Evolutionary conservation across 53 echinoderm and acorn worm genomes (phyloP).

Genomic region (Holothuria leucospilota): DNA sequence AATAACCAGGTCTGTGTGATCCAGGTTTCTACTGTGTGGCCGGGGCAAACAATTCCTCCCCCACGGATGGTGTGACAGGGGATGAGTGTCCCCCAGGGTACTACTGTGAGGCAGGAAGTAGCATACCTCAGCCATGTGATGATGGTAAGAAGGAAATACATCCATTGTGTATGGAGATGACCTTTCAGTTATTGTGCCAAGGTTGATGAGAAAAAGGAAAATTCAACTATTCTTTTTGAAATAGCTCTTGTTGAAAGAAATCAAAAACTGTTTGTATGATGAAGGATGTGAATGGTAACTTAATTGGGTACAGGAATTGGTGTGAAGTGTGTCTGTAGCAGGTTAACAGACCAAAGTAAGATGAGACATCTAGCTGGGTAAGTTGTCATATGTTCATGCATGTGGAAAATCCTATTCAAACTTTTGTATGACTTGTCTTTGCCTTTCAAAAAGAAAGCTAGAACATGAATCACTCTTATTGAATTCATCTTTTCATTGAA

Average conservation of each 20-base stretch:
- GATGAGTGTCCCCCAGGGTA: slow-evolving; percentile 88
- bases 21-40: slow-evolving; percentile 90
- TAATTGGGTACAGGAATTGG: too few species aligned
- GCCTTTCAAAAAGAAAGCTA: neutral
- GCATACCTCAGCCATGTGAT: slow-evolving; percentile 76
- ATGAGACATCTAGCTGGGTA: too few species aligned
- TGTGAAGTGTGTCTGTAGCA: too few species aligned
- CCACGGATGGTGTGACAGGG: slow-evolving; percentile 85
- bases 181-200: too few species aligned
- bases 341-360: too few species aligned
- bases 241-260: too few species aligned
- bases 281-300: too few species aligned
- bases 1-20: slow-evolving; percentile 73
- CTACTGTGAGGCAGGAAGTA: slow-evolving; percentile 86
- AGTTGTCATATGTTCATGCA: too few species aligned
- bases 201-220: too few species aligned
- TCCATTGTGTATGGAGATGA: too few species aligned
- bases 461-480: neutral
- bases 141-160: slow-evolving; percentile 69
- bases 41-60: slow-evolving; percentile 80
- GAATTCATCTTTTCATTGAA: neutral
- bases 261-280: too few species aligned
- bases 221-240: too few species aligned
- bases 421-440: neutral
- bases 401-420: neutral